A percentile compares a stretch with the other conserved stretches of the same genome.
Conservation (phyloP, 1,140 invertebrate genomes). For the Laupala kohalensis region DNA sequence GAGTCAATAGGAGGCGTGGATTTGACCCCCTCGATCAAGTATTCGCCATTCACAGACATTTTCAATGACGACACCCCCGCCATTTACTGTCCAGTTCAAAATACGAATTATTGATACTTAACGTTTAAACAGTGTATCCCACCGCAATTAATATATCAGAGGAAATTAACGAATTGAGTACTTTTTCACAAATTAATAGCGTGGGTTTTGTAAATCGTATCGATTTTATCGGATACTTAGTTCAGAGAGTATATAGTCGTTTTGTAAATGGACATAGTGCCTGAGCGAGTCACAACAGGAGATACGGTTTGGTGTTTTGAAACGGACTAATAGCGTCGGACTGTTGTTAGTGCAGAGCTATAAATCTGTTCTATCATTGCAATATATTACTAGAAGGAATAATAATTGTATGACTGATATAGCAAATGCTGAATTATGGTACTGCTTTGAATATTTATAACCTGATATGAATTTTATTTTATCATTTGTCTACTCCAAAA, state of each 20-base stretch:
- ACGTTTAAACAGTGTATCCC: not conserved
- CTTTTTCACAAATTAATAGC: not conserved
- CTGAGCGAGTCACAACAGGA: no score
- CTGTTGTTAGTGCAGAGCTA: not conserved
- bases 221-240: not conserved
- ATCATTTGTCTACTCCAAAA: no score
- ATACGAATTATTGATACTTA: not conserved
- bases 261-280: no score
- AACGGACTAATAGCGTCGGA: not conserved
- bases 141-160: not conserved
- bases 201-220: not conserved
- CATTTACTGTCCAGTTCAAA: not conserved
- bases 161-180: not conserved
- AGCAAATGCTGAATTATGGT: no score
- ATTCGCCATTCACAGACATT: not conserved
- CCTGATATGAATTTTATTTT: no score
- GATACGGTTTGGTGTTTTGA: not conserved
- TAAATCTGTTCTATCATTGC: not conserved
- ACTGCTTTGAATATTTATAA: no score
- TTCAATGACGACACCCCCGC: not conserved
- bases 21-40: not conserved
- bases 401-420: no score
- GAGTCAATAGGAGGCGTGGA: not conserved
- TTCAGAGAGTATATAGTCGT: not conserved
- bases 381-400: no score